Evolutionary conservation across 2,888 invertebrate genomes (phyloP).

Genomic region (Drosophila leonis): DNA sequence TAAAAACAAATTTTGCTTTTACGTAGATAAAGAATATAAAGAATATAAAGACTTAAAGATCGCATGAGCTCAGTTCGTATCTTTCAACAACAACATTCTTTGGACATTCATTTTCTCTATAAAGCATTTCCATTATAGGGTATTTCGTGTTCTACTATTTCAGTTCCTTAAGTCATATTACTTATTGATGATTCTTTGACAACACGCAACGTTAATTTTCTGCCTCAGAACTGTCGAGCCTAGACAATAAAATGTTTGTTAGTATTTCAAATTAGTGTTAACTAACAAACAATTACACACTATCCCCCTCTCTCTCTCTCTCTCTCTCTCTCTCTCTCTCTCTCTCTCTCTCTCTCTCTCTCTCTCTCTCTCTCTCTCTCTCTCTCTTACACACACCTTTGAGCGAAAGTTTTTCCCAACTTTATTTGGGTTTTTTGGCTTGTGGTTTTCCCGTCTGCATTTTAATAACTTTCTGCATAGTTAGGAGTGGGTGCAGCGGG

Average conservation of each 20-base stretch:
- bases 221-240: slow-evolving; percentile 33
- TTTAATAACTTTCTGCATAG: slow-evolving; percentile 41
- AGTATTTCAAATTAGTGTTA: slow-evolving; percentile 22
- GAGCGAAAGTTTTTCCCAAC: slow-evolving; percentile 46
- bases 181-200: slow-evolving; percentile 1
- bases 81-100: not conserved
- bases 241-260: slow-evolving; percentile 53
- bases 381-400: not conserved
- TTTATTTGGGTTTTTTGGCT: slow-evolving; percentile 14
- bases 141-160: not conserved
- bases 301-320: slow-evolving; percentile 13
- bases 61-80: not conserved
- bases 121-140: not conserved
- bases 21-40: not conserved
- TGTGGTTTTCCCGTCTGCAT: slow-evolving; percentile 39
- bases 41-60: not conserved
- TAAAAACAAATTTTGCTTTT: no score
- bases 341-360: not conserved
- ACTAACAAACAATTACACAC: slow-evolving; percentile 17
- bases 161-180: not conserved
- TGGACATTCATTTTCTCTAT: not conserved
- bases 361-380: slow-evolving; percentile 1
- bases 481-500: slow-evolving; percentile 35
- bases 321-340: slow-evolving; percentile 8
- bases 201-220: slow-evolving; percentile 40